phyloP scores from a whole-genome alignment of 2,113 vertebrate genomes.

The Bubo blakistoni region DNA sequence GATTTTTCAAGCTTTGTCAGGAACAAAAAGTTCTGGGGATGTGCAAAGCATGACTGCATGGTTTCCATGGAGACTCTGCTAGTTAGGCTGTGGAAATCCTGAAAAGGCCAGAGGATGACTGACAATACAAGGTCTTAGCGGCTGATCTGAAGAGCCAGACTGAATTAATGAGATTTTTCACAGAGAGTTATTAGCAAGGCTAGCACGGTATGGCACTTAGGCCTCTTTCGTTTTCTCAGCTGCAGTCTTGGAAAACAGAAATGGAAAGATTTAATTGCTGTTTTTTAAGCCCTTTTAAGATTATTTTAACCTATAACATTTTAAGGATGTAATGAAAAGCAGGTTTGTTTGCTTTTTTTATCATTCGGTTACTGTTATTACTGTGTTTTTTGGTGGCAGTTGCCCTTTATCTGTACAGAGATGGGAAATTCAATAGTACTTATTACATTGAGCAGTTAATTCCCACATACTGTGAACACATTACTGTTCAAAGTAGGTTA shows the following conservation, averaged over 20 bases:
- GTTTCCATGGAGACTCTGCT: slow-evolving; percentile 96
- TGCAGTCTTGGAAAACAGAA: slow-evolving; percentile 84
- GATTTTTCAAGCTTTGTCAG: slow-evolving; percentile 98
- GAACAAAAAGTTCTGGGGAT: slow-evolving; percentile 89
- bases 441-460: slow-evolving; percentile 78
- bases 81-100: slow-evolving; percentile 90
- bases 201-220: slow-evolving; percentile 75
- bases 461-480: slow-evolving; percentile 81
- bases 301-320: slow-evolving; percentile 78
- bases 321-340: slow-evolving; percentile 72
- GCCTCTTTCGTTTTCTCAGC: slow-evolving; percentile 71
- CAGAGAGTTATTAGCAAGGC: slow-evolving; percentile 91
- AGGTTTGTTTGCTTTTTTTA: slow-evolving; percentile 43
- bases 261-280: slow-evolving; percentile 81
- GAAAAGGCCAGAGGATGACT: slow-evolving; percentile 92
- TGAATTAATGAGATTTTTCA: slow-evolving; percentile 99
- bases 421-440: slow-evolving; percentile 75
- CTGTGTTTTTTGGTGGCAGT: slow-evolving; percentile 52
- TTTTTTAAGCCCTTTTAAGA: slow-evolving; percentile 72
- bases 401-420: slow-evolving; percentile 68
- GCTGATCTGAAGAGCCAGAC: slow-evolving; percentile 90
- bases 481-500: slow-evolving; percentile 78
- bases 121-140: slow-evolving; percentile 97
- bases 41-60: slow-evolving; percentile 89
- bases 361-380: slow-evolving; percentile 60